Evolutionary conservation across 2,888 invertebrate species (phyloP).

Genomic region (Apodemia zela): DNA sequence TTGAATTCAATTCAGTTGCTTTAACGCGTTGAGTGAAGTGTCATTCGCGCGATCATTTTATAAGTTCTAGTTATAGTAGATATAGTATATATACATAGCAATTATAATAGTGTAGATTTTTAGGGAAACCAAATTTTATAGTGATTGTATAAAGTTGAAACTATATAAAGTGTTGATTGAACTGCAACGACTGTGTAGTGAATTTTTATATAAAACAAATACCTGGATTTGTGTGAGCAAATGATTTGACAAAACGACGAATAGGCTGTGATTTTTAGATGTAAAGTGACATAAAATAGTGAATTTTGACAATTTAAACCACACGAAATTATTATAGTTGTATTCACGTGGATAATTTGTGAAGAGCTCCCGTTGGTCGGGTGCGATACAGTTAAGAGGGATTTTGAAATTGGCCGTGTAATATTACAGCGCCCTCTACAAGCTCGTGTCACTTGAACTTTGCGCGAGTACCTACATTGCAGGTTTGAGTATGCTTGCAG

Average conservation of each 20-base stretch:
- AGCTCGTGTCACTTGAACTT: conserved; percentile 53
- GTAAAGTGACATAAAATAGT: conserved; percentile 36
- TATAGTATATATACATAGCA: conserved; percentile 47
- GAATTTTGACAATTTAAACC: conserved; percentile 57
- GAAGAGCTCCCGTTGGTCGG: conserved; percentile 38
- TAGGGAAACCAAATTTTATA: conserved; percentile 42
- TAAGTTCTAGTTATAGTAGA: conserved; percentile 42
- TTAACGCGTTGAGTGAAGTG: conserved; percentile 61
- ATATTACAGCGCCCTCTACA: conserved; percentile 59
- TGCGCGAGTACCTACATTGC: conserved; percentile 44
- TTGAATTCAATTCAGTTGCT: conserved; percentile 70
- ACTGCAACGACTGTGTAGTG: conserved; percentile 57
- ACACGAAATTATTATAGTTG: conserved; percentile 54
- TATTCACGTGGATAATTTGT: conserved; percentile 43
- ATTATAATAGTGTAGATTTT: conserved; percentile 52
- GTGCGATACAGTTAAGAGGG: conserved; percentile 39
- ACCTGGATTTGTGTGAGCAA: conserved; percentile 55
- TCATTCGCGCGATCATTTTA: conserved; percentile 63
- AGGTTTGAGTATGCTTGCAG: conserved; percentile 55
- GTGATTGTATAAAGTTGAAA: conserved; percentile 51
- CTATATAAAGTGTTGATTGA: conserved; percentile 45
- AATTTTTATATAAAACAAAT: conserved; percentile 45
- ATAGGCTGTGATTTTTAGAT: conserved; percentile 54
- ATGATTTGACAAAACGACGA: conserved; percentile 42
- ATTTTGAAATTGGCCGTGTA: conserved; percentile 45